Evolutionary conservation across 2,113 vertebrate genomes (phyloP), one percentile per base, ranked within the genome.

Genomic region (Pagrus major): DNA sequence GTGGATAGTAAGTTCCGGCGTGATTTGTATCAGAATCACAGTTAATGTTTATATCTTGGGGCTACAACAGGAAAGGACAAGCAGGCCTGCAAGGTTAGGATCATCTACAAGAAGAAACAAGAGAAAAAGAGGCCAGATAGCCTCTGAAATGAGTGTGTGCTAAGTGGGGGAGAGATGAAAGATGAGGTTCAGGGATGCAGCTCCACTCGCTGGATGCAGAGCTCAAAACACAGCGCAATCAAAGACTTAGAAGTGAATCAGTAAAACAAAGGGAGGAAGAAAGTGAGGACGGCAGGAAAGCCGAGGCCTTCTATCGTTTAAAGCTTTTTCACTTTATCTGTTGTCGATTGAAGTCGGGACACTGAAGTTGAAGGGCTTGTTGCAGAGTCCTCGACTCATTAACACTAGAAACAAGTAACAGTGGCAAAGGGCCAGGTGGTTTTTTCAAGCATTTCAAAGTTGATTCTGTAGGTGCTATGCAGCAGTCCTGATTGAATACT

Each of bases 111-210:
- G 44, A 65, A 59, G 44, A 64, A 49, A 67, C 18, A 1, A 51
- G 55, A 76, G 33, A 74, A 42, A 80, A 20, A 67, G 68, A 37
- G 76, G 78, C 8, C 12, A 44, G 60, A 54, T 35, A 55, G 85
- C 60, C 61, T 69, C 39, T 60, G 76, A 78, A 74, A 85, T 54
- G 55, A 76, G 11, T 59, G 27, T 76, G 72, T 58, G 37, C 59
- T 84, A 73, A 74, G 63, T 49, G 65, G 29, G 20, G 31, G 51
- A 67, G 66, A 37, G 69, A 85, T 88, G 78, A 90, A 83, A 78
- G 88, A 37, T 44, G 59, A 46, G 66, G 85, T 69, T 72, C 44
- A 70, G 66, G 49, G 27, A 55, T 47, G 54, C 55, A 46, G 65
- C 85, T 75, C 68, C 37, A 29, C 37, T 47, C 6, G 33, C 56